These are phyloP conservation scores for Spodoptera frugiperda DNA, from an alignment of 1,140 invertebrate genomes.

Conservation along the genomic window DNA sequence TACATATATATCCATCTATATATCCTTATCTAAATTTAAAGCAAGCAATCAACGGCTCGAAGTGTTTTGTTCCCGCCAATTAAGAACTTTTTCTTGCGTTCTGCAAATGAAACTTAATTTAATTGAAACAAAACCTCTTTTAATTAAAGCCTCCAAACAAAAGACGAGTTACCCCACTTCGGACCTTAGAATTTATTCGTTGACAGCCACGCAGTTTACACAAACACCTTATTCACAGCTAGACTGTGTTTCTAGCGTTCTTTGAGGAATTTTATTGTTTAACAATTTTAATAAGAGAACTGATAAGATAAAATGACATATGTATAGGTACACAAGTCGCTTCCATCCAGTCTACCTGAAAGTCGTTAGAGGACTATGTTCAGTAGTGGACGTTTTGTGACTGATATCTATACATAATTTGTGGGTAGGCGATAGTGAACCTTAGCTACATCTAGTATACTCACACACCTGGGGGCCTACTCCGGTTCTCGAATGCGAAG, in stretches of 20 bases:
- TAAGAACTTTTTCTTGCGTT: slow-evolving; percentile 29
- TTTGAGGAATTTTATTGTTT: background rate
- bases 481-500: no score
- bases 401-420: no score
- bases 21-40: background rate
- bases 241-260: background rate
- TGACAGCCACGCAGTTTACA: slow-evolving; percentile 1
- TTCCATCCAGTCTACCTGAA: no score
- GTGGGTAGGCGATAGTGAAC: no score
- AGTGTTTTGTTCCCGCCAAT: slow-evolving; percentile 26
- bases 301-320: no score
- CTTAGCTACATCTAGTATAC: no score
- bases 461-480: no score
- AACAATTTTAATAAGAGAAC: no score
- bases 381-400: no score
- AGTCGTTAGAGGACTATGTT: no score
- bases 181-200: slow-evolving; percentile 25
- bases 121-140: slow-evolving; percentile 51
- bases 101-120: slow-evolving; percentile 42
- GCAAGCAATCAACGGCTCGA: slow-evolving; percentile 20
- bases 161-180: slow-evolving; percentile 12
- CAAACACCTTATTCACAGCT: slow-evolving; percentile 19
- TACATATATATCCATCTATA: background rate
- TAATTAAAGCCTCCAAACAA: slow-evolving; percentile 48
- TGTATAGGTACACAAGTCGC: no score